phyloP scores from a whole-genome alignment of 2,888 invertebrate species.

The Lasioglossum zephyrum region DNA sequence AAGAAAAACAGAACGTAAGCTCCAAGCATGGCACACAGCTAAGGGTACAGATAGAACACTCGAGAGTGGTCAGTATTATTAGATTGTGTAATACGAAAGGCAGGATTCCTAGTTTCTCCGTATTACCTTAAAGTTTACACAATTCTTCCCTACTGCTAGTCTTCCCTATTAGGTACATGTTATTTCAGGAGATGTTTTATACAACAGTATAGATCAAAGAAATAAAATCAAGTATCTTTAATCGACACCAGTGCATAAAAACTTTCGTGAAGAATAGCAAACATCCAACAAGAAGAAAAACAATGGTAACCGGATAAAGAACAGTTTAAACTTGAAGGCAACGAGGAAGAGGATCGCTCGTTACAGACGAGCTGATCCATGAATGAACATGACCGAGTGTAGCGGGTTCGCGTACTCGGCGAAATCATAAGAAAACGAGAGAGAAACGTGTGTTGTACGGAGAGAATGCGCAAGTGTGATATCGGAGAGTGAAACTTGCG shows the following conservation, averaged over 20 bases:
- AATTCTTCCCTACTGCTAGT: not conserved
- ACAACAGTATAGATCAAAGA: not conserved
- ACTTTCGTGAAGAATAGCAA: not conserved
- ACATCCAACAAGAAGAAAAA: not conserved
- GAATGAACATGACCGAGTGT: not conserved
- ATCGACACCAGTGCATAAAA: not conserved
- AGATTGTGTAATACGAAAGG: not conserved
- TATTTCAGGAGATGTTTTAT: not conserved
- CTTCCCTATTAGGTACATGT: not conserved
- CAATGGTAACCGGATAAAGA: not conserved
- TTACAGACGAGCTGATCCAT: not conserved
- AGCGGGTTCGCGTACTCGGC: not conserved
- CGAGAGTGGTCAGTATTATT: not conserved
- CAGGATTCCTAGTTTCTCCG: not conserved
- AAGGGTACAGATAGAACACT: not conserved
- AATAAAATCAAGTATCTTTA: not conserved
- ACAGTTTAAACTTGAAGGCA: not conserved
- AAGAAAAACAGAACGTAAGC: not conserved
- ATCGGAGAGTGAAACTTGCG: not conserved
- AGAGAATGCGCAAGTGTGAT: slow-evolving; percentile 27
- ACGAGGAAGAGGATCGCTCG: not conserved
- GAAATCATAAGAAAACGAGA: not conserved
- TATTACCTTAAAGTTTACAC: not conserved
- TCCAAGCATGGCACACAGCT: not conserved
- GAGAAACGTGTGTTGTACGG: not conserved